Percentiles rank a stretch among this genome's conserved stretches.
Conservation (phyloP, 2,888 invertebrate species). For the Drosophila pseudotakahashii region DNA sequence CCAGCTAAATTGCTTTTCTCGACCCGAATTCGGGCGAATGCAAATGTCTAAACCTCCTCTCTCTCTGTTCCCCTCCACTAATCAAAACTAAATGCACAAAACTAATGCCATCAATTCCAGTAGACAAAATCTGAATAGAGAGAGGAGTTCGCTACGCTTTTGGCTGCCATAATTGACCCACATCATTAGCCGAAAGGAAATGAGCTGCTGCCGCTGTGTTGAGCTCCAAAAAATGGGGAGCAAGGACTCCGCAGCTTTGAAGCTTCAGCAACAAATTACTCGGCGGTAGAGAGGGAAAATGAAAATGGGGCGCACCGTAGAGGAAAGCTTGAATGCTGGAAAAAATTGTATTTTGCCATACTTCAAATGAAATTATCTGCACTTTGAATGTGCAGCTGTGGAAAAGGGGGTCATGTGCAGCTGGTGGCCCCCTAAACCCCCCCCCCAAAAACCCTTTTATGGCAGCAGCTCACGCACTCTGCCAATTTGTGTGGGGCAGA, state of each 20-base stretch:
- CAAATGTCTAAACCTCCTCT: conserved; percentile 48
- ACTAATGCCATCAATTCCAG: conserved; percentile 80
- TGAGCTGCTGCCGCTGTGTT: conserved; percentile 56
- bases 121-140: conserved; percentile 75
- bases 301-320: conserved; percentile 25
- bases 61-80: conserved; percentile 51
- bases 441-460: conserved; percentile 5
- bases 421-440: neutral
- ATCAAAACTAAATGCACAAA: conserved; percentile 78
- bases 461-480: conserved; percentile 68
- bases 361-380: conserved; percentile 78
- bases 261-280: conserved; percentile 68
- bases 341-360: conserved; percentile 71
- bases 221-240: conserved; percentile 44
- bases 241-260: conserved; percentile 55
- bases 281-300: conserved; percentile 49
- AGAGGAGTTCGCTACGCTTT: conserved; percentile 37
- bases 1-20: conserved; percentile 30
- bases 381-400: conserved; percentile 64
- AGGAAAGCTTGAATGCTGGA: conserved; percentile 68
- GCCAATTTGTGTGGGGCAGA: conserved; percentile 71
- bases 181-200: conserved; percentile 78
- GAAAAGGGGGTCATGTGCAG: conserved; percentile 67
- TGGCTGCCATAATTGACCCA: conserved; percentile 76
- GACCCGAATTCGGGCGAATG: conserved; percentile 18